These are phyloP conservation scores for Protonemura montana DNA, from an alignment of 2,888 invertebrate genomes.

Conservation along the genomic window DNA sequence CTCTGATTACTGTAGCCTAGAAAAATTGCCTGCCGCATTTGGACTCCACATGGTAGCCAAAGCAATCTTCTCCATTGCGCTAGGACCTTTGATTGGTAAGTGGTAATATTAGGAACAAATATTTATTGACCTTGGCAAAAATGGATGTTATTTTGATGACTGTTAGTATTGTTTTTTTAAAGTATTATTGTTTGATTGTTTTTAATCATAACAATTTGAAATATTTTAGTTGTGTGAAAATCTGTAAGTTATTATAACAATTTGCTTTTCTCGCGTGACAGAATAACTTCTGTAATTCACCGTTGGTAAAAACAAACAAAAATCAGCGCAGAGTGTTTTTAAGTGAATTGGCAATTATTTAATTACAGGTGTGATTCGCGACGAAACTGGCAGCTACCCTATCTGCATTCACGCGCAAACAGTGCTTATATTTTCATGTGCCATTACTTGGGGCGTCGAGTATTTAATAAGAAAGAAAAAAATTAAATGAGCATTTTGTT, in stretches of 20 bases:
- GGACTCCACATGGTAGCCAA: constrained; percentile 53
- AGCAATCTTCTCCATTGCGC: constrained; percentile 56
- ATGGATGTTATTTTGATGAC: too few species aligned
- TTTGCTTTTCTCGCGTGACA: not conserved
- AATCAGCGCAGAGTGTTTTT: not conserved
- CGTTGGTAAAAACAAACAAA: not conserved
- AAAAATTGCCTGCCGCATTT: constrained; percentile 53
- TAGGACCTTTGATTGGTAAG: constrained; percentile 49
- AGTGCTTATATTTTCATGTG: constrained; percentile 72
- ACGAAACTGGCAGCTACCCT: constrained; percentile 69
- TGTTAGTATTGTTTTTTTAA: too few species aligned
- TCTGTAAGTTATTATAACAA: not conserved
- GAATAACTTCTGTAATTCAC: not conserved
- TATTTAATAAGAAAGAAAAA: constrained; percentile 58
- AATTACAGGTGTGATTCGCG: constrained; percentile 67
- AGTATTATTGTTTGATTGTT: too few species aligned
- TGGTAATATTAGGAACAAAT: too few species aligned
- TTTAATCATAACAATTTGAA: too few species aligned
- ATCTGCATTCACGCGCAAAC: constrained; percentile 68
- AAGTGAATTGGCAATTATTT: not conserved
- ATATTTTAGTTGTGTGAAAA: too few species aligned
- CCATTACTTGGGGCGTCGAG: constrained; percentile 74
- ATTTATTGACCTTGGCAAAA: too few species aligned
- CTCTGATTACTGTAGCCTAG: constrained; percentile 51
- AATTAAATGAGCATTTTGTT: not conserved